Base-by-base conservation (phyloP, 2,888 invertebrate species). In the Ectropis crepuscularia region DNA sequence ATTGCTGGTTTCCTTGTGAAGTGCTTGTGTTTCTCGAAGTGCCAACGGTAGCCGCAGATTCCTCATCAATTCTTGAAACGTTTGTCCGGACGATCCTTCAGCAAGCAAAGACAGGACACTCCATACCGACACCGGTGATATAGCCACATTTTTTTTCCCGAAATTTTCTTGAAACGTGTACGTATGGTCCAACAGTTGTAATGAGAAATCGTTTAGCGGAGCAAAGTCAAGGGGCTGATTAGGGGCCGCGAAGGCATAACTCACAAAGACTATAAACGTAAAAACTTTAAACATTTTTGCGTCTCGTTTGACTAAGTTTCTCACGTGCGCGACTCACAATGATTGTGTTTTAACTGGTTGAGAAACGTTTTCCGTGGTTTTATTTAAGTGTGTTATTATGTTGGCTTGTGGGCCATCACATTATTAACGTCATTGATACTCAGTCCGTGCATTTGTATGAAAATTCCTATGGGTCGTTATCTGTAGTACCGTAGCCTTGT, bases 101-200 rank as follows among this genome's bases (percentile, higher is more conserved):
- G 92, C 89, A 11, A 92, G 74, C 6, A 92, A 72, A 0, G 92
- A 78, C 71, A 91, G 88, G 36, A 90, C 78, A 55, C 86, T 89
- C 93, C 93, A 93, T 4, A 90, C 78, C 0, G 93, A 92, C 1
- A 92, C 62, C 0, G 92, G 92, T 2, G 92, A 90, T 54, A 91
- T 71, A 0, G 86, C 90, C 6, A 89, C 73, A 67, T 92, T 92
- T 38, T 82, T 85, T 1, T 71, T 78, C 2, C 86, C 89, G 58
- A 87, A 90, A 69, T 83, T 87, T 5, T 90, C 88, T 81, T 89
- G 86, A 42, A 76, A 85, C 5, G 86, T 81, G 72, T 87, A 88
- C 2, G 87, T 85, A 57, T 91, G 88, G 65, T 90, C 87, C 4
- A 92, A 74, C 12, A 92, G 72, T 64, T 83, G 81, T 7, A 91